phyloP scores from a whole-genome alignment of 2,797 vertebrate genomes.

The Menidia menidia region DNA sequence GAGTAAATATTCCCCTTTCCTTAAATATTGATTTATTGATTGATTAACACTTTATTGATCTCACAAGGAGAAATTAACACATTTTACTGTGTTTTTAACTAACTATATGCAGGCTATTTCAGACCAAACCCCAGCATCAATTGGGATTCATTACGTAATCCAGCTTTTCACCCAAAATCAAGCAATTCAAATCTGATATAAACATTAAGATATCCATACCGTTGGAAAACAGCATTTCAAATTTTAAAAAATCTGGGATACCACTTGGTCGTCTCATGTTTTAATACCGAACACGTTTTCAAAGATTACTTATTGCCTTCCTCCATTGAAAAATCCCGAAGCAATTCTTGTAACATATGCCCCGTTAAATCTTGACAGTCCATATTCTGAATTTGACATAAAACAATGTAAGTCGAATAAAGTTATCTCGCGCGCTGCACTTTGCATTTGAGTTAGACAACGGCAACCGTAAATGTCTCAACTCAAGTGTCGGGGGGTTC shows the following conservation, averaged over 20 bases:
- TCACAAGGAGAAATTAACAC: too few relatives aligned
- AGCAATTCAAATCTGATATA: background rate
- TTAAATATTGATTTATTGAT: too few relatives aligned
- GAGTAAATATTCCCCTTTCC: too few relatives aligned
- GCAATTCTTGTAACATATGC: background rate
- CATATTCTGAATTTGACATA: background rate
- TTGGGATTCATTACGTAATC: background rate
- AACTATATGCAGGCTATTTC: background rate
- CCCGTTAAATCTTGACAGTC: accelerated
- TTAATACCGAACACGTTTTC: background rate
- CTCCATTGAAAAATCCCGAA: background rate
- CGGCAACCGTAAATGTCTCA: too few relatives aligned
- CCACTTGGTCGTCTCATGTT: background rate
- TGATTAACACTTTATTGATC: too few relatives aligned
- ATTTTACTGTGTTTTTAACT: too few relatives aligned
- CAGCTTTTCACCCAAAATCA: background rate
- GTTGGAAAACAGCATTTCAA: background rate
- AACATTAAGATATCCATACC: background rate
- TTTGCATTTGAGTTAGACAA: background rate
- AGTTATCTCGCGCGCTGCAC: background rate
- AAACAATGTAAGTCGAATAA: background rate
- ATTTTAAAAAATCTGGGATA: background rate
- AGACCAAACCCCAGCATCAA: background rate
- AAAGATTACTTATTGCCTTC: background rate
- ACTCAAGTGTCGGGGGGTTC: too few relatives aligned